These are phyloP conservation scores for Colostygia pectinataria DNA, from an alignment of 2,888 invertebrate genomes.

Conservation along the genomic window DNA sequence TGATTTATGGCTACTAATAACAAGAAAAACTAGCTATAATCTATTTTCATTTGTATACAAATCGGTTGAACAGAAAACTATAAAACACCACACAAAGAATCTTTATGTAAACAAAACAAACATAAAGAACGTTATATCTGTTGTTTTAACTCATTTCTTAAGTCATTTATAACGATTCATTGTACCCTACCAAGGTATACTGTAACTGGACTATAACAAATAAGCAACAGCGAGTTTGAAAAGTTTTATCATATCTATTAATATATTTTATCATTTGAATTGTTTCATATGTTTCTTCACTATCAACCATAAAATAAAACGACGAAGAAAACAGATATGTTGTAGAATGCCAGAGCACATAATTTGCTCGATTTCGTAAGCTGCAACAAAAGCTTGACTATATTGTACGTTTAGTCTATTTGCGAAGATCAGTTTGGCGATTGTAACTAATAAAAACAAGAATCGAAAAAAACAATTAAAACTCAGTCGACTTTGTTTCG, in stretches of 20 bases:
- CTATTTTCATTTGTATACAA: constrained; percentile 81
- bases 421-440: not conserved
- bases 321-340: too few species aligned
- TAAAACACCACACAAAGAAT: constrained; percentile 72
- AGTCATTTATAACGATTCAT: constrained; percentile 51
- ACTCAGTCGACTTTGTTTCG: constrained; percentile 65
- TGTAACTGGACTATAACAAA: not conserved
- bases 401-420: too few species aligned
- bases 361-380: not conserved
- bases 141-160: constrained; percentile 79
- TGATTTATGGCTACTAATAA: constrained; percentile 81
- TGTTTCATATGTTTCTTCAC: too few species aligned
- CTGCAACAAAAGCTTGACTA: too few species aligned
- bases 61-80: constrained; percentile 82
- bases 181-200: not conserved
- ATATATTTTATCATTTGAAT: too few species aligned
- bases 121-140: constrained; percentile 79
- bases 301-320: too few species aligned
- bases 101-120: constrained; percentile 74
- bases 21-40: constrained; percentile 81
- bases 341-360: not conserved
- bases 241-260: too few species aligned
- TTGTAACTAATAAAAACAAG: constrained; percentile 20
- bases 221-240: not conserved
- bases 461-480: constrained; percentile 65